Conservation (phyloP, 2,888 invertebrate species). For the Crioceris asparagi region DNA sequence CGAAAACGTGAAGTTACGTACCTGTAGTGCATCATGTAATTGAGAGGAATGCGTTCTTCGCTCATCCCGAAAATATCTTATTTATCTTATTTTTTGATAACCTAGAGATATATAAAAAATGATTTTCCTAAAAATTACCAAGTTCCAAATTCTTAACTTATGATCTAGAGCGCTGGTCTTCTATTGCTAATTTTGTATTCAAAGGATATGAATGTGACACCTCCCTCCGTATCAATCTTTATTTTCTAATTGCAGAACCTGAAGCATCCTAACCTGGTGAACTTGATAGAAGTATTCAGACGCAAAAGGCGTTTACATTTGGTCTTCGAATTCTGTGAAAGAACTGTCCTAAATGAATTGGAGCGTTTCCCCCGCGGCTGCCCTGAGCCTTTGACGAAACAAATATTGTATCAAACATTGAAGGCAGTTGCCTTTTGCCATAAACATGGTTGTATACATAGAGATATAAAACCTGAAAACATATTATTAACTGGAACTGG, state of each 20-base stretch:
- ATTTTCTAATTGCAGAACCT: slow-evolving; percentile 63
- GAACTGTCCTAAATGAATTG: slow-evolving; percentile 91
- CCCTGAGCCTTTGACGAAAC: slow-evolving; percentile 81
- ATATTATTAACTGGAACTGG: slow-evolving; percentile 87
- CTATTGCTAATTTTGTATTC: too few relatives aligned
- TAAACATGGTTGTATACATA: slow-evolving; percentile 88
- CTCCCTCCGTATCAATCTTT: too few relatives aligned
- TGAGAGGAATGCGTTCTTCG: too few relatives aligned
- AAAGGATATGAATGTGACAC: too few relatives aligned
- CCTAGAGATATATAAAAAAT: too few relatives aligned
- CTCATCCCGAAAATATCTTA: too few relatives aligned
- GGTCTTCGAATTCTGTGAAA: slow-evolving; percentile 97
- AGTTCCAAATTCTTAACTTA: too few relatives aligned
- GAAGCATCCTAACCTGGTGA: slow-evolving; percentile 95
- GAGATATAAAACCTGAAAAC: slow-evolving; percentile 98
- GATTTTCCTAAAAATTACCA: too few relatives aligned
- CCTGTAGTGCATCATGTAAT: too few relatives aligned
- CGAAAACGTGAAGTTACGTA: too few relatives aligned
- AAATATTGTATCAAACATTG: slow-evolving; percentile 90
- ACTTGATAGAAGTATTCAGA: slow-evolving; percentile 94
- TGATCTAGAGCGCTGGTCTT: too few relatives aligned
- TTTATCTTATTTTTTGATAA: too few relatives aligned
- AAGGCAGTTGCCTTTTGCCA: slow-evolving; percentile 96
- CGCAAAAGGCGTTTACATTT: slow-evolving; percentile 90
- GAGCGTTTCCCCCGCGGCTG: slow-evolving; percentile 82